These are phyloP conservation scores for Synodontis membranacea DNA, from an alignment of 2,113 vertebrate genomes.

Conservation along the genomic window DNA sequence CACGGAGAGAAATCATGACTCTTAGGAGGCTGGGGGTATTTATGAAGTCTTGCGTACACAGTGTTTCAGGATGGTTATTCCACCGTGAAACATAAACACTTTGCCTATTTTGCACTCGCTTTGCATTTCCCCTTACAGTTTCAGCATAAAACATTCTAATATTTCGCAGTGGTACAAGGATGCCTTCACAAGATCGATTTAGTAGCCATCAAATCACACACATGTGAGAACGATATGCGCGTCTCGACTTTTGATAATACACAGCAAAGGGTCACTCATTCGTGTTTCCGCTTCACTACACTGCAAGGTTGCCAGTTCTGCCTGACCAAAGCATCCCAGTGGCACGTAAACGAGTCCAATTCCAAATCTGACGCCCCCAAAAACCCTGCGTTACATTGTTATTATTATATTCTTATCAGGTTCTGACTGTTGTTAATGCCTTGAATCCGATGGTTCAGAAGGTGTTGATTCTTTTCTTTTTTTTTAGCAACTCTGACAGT, in stretches of 20 bases:
- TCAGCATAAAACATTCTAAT: background rate
- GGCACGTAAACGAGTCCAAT: background rate
- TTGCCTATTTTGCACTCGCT: background rate
- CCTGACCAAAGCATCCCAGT: background rate
- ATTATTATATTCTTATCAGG: too few relatives aligned
- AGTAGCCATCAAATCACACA: background rate
- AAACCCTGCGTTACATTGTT: background rate
- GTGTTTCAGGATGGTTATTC: background rate
- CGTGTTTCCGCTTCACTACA: background rate
- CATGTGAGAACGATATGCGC: background rate
- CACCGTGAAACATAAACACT: background rate
- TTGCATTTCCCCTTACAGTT: background rate
- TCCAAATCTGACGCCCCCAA: background rate
- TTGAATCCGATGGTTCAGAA: background rate
- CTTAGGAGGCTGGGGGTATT: conserved; percentile 21
- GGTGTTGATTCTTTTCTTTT: background rate
- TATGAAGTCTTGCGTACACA: conserved; percentile 39
- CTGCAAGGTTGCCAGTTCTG: background rate
- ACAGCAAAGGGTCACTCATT: background rate
- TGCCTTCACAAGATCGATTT: background rate
- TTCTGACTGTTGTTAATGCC: background rate
- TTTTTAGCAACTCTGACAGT: background rate
- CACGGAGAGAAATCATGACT: conserved; percentile 21
- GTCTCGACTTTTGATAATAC: background rate
- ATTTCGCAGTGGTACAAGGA: background rate